phyloP scores from a whole-genome alignment of 2,797 vertebrate species.

The Aldrovandia affinis region DNA sequence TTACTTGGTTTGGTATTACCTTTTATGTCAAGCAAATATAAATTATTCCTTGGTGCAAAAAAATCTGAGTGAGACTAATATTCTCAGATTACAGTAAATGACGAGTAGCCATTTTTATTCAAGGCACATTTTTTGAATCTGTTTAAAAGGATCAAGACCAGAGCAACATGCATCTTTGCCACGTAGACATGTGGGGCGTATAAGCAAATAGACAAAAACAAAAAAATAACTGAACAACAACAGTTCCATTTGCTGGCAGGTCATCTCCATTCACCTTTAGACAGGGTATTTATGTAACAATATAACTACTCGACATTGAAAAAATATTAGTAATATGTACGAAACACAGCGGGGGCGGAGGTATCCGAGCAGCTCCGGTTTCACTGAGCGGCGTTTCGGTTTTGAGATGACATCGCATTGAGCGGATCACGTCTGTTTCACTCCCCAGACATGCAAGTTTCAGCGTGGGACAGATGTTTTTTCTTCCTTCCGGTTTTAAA shows the following conservation, averaged over 20 bases:
- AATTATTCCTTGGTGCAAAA: not conserved
- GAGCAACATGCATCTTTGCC: conserved; percentile 43
- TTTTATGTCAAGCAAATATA: not conserved
- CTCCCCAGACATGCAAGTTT: conserved; percentile 26
- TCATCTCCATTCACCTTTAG: conserved; percentile 2
- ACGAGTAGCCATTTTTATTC: conserved; percentile 38
- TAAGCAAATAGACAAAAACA: conserved; percentile 13
- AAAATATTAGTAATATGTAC: conserved; percentile 20
- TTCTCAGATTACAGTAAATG: conserved; percentile 15
- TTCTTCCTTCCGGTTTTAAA: conserved; percentile 29
- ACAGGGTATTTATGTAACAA: not conserved
- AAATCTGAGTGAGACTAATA: conserved; percentile 9
- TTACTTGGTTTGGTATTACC: not conserved
- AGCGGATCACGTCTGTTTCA: conserved; percentile 8
- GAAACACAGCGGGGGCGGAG: conserved; percentile 43
- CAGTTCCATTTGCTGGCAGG: not conserved
- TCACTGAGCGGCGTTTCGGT: conserved; percentile 42
- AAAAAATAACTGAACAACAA: not conserved
- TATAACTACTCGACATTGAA: conserved; percentile 19
- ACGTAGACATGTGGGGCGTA: conserved; percentile 29
- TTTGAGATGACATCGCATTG: conserved; percentile 56
- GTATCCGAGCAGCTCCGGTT: conserved; percentile 54
- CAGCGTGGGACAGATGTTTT: conserved; percentile 6
- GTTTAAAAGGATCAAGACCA: conserved; percentile 38
- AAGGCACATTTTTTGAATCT: conserved; percentile 68